phyloP scores from a whole-genome alignment of 2,113 vertebrate species.

The Chloropsis cyanopogon region DNA sequence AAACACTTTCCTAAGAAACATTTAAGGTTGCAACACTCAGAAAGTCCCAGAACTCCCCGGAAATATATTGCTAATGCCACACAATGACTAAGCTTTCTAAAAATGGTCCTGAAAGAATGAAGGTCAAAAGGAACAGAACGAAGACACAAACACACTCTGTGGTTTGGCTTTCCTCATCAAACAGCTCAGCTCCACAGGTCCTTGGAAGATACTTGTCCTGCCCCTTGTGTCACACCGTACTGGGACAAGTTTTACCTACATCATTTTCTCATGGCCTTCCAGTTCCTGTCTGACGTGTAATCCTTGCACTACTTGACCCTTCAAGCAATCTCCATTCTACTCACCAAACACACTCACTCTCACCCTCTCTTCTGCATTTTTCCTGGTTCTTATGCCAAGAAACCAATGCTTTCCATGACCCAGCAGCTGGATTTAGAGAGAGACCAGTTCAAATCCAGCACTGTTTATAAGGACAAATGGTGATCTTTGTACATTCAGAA shows the following conservation, averaged over 20 bases:
- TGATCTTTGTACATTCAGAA: background rate
- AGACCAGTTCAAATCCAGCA: background rate
- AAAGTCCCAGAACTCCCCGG: conserved; percentile 2
- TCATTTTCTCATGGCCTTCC: background rate
- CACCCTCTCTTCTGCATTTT: background rate
- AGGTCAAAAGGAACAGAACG: background rate
- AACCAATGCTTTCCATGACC: conserved; percentile 9
- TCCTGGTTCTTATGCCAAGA: background rate
- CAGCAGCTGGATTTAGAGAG: background rate
- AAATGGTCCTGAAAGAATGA: background rate
- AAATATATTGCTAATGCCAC: background rate
- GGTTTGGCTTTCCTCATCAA: background rate
- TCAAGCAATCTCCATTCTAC: background rate
- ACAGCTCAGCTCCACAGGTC: background rate
- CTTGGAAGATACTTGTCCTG: background rate
- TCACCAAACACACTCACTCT: background rate
- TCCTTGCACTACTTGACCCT: background rate
- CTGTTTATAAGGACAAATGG: background rate
- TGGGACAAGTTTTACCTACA: background rate
- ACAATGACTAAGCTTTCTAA: conserved; percentile 31
- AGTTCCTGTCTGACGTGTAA: accelerated
- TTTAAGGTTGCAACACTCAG: background rate
- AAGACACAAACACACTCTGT: background rate
- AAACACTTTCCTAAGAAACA: background rate
- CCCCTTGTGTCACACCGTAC: background rate